phyloP scores from a whole-genome alignment of 2,113 vertebrate genomes.

The Rhinolophus sinicus region DNA sequence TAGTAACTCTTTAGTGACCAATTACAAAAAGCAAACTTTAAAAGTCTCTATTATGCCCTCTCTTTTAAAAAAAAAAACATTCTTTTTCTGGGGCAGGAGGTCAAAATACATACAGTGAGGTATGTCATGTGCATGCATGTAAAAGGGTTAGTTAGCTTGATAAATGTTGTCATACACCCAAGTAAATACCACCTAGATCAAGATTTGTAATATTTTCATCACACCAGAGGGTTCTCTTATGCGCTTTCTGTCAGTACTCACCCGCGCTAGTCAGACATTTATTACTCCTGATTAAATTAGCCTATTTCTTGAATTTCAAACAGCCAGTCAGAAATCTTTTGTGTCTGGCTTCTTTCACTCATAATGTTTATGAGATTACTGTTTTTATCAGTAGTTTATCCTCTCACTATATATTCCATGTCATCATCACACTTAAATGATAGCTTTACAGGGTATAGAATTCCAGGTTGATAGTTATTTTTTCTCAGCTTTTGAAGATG shows the following conservation, averaged over 20 bases:
- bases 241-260: background rate
- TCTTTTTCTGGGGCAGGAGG: background rate
- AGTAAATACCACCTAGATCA: background rate
- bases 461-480: background rate
- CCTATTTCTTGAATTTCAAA: constrained; percentile 39
- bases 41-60: background rate
- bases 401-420: background rate
- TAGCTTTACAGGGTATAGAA: constrained; percentile 25
- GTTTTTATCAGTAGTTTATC: background rate
- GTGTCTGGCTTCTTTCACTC: background rate
- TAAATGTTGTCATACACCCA: background rate
- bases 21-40: constrained; percentile 14
- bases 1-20: background rate
- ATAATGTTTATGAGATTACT: background rate
- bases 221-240: background rate
- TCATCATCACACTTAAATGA: constrained; percentile 9
- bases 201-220: background rate
- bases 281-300: background rate
- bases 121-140: background rate
- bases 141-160: background rate
- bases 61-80: background rate
- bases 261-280: background rate
- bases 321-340: background rate
- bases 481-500: constrained; percentile 34
- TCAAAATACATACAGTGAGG: background rate